Percentiles rank a stretch among this genome's conserved stretches.
Evolutionary conservation across 2,113 vertebrate genomes (phyloP).

Genomic region (Sander vitreus): DNA sequence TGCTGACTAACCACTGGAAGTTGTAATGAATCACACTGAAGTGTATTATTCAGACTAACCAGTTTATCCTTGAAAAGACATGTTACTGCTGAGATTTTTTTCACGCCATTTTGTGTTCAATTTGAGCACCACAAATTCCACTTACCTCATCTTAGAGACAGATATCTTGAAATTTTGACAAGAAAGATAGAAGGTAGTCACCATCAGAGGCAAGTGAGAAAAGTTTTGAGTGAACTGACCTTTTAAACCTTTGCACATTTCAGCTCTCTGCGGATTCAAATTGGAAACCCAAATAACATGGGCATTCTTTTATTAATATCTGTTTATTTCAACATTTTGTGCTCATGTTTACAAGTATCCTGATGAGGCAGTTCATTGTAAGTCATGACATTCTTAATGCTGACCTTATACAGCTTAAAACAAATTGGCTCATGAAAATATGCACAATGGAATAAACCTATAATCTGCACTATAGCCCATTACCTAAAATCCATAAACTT

Average conservation of each 20-base stretch:
- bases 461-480: slow-evolving; percentile 7
- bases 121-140: background rate
- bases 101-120: background rate
- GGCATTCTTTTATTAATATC: background rate
- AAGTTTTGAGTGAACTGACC: background rate
- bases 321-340: background rate
- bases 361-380: background rate
- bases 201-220: background rate
- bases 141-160: no score
- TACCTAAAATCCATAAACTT: slow-evolving; percentile 7
- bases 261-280: background rate
- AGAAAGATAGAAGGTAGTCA: background rate
- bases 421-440: background rate
- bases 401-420: slow-evolving; percentile 8
- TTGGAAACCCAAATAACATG: background rate
- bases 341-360: background rate
- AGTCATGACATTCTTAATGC: background rate
- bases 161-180: background rate
- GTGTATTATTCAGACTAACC: background rate
- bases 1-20: background rate
- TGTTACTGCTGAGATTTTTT: background rate
- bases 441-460: background rate
- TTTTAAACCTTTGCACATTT: slow-evolving; percentile 2
- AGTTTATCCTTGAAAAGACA: background rate
- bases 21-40: background rate